These are phyloP conservation scores for Neodon shergylaensis DNA, from an alignment of 2,113 vertebrate species.

Conservation along the genomic window DNA sequence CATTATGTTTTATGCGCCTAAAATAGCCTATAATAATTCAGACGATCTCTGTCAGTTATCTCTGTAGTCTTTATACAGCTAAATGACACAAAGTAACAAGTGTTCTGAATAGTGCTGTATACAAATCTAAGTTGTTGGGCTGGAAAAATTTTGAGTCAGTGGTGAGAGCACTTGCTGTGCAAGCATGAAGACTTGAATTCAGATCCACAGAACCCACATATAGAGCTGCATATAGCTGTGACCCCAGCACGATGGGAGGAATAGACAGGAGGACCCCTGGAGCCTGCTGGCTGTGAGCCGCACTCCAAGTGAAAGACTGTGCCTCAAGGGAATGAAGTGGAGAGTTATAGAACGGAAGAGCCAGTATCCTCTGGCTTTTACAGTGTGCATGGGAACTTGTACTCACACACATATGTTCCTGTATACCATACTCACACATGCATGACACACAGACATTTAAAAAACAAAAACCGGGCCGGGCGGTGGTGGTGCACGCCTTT, in stretches of 20 bases:
- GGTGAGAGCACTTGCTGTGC: background rate
- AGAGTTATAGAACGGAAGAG: background rate
- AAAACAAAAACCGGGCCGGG: background rate
- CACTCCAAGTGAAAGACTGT: too few relatives aligned
- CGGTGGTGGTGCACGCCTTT: too few relatives aligned
- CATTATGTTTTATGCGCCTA: background rate
- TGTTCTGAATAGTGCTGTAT: background rate
- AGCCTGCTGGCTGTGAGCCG: background rate
- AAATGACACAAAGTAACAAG: conserved; percentile 1
- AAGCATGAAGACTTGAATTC: background rate
- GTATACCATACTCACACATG: too few relatives aligned
- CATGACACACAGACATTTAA: background rate
- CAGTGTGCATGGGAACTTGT: background rate
- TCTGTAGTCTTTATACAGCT: conserved; percentile 26
- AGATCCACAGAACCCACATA: too few relatives aligned
- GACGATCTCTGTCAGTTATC: background rate
- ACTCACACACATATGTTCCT: too few relatives aligned
- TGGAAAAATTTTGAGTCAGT: background rate
- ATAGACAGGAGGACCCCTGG: too few relatives aligned
- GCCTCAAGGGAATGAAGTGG: background rate
- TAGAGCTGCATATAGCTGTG: too few relatives aligned
- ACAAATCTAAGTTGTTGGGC: background rate
- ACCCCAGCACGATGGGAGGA: too few relatives aligned
- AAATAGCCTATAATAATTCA: conserved; percentile 40
- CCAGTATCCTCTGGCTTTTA: background rate